Base-by-base conservation (phyloP, 1,140 invertebrate genomes). In the Potamilus streckersoni region DNA sequence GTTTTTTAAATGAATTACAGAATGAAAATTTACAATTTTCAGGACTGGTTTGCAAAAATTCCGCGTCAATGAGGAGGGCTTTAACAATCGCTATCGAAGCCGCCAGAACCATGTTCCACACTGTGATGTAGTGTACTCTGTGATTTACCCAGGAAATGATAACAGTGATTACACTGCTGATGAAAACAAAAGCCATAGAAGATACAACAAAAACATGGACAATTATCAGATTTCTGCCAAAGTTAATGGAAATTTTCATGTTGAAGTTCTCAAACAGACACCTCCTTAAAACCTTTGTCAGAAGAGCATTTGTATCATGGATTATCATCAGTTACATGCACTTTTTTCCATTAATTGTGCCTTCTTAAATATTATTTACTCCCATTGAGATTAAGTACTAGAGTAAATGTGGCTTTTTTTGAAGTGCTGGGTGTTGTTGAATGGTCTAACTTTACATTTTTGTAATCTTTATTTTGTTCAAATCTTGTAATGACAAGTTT, bases 1-100 rank as follows among this genome's bases (percentile, higher is more conserved):
- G 23, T 38, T 38, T 38, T 6, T 6, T 8, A 2, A 38, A 38
- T 38, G 8, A 38, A 38, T 38, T 38, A 38, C 38, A 38, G 38
- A 38, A 38, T 38, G 38, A 38, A 38, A 38, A 63, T 80, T 80
- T 79, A 27, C 62, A 74, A 84, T 76, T 84, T 81, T 71, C 77
- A 84, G 80, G 76, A 69, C 57, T 75, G 69, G 74, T 62, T 80
- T 85, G 74, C 70, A 79, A 67, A 83, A 76, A 78, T 87, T 87
- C 79, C 82, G 86, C 71, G 85, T 87, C 64, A 85, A 84, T 76
- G 74, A 83, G 71, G 84, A 86, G 63, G 86, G 86, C 62, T 83
- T 83, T 83, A 77, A 81, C 69, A 87, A 86, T 83, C 80, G 85
- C 61, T 87, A 84, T 80, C 81, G 81, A 66, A 82, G 84, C 74